These are phyloP conservation scores for Regulus satrapa DNA, from an alignment of 2,113 vertebrate species.

Conservation along the genomic window DNA sequence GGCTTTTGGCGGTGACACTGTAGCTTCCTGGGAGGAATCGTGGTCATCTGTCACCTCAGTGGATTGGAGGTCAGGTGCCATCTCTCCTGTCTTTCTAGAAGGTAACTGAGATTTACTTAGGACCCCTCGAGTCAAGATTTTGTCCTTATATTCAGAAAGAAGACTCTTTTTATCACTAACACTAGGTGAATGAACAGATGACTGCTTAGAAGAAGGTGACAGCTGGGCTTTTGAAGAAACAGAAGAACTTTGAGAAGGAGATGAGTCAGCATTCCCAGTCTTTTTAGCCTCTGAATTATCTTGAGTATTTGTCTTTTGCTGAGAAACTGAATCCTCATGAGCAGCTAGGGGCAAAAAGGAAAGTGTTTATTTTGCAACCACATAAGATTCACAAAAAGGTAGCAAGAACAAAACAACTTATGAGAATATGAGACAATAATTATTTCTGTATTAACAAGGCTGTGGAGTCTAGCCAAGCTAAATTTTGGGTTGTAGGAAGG, in stretches of 20 bases:
- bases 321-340: conserved; percentile 51
- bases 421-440: background rate
- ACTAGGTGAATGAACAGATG: background rate
- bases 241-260: conserved; percentile 42
- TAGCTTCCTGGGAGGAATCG: conserved; percentile 17
- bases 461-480: background rate
- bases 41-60: conserved; percentile 41
- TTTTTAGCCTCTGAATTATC: conserved; percentile 54
- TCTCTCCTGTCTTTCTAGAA: conserved; percentile 11
- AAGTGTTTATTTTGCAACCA: background rate
- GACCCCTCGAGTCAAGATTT: conserved; percentile 34
- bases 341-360: conserved; percentile 68
- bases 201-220: conserved; percentile 20
- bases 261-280: background rate
- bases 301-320: conserved; percentile 53
- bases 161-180: conserved; percentile 42
- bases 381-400: background rate
- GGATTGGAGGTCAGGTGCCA: conserved; percentile 53
- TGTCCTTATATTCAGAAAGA: conserved; percentile 68
- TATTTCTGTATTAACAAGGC: background rate
- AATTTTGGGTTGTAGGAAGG: background rate
- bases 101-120: conserved; percentile 40
- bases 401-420: background rate
- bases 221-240: conserved; percentile 27
- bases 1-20: background rate